Base-by-base conservation (phyloP, 2,888 invertebrate genomes). In the Lepidocyrtoides sp. region DNA sequence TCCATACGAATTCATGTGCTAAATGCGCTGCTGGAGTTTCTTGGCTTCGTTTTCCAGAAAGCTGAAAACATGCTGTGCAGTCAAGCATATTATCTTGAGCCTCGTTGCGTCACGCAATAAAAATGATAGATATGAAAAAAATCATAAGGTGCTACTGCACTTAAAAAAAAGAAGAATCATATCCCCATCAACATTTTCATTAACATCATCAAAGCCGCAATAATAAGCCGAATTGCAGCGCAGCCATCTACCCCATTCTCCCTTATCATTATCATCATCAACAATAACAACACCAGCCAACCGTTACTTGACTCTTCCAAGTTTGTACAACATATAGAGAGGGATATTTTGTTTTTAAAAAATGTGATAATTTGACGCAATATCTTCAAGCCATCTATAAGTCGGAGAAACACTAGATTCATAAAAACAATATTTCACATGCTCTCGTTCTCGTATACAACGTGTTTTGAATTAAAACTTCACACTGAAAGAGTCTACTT, bases 291-390 rank as follows among this genome's bases (percentile, higher is more conserved):
- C 36, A n/a, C 36, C 69, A 72, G 72, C 44, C 72, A 72, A 44
- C 72, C 72, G 72, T 72, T 72, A 44, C 72, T 32, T 44, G n/a
- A 41, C 20, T 44, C 44, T 29, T 17, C n/a, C 17, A 63, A 63
- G 29, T n/a, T n/a, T n/a, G n/a, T n/a, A n/a, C n/a, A n/a, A n/a
- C n/a, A n/a, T n/a, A n/a, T 4, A 23, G 12, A 60, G 26, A 69
- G 69, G 17, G 7, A 2, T 17, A 63, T 72, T 44, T 44, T 41
- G 44, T 10, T n/a, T n/a, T n/a, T 20, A 41, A 69, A 36, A 20
- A 69, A 66, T 66, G 41, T 20, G 41, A 2, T 72, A 44, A 41
- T 72, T 63, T 44, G 72, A 72, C 72, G 20, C 23, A n/a, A 29
- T 63, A 63, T 26, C 63, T 12, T 10, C 7, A 60, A n/a, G n/a